Conservation (phyloP, 1,140 invertebrate genomes). For the Palaemon carinicauda region DNA sequence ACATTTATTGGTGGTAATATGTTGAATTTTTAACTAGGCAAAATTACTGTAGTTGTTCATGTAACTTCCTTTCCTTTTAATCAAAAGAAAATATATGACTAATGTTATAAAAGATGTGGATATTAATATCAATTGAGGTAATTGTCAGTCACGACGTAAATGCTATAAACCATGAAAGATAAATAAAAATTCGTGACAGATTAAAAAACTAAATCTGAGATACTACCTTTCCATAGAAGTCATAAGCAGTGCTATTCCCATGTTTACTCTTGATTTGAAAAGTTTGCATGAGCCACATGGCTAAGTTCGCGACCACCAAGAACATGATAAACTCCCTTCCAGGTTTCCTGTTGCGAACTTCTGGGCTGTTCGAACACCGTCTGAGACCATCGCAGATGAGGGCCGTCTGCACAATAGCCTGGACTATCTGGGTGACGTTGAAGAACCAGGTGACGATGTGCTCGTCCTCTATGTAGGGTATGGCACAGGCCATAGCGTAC, state of each 20-base stretch:
- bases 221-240: constrained; percentile 73
- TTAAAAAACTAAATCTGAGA: not conserved
- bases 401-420: constrained; percentile 77
- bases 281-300: constrained; percentile 81
- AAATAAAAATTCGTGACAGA: too few relatives aligned
- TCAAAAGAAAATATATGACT: too few relatives aligned
- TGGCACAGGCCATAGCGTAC: constrained; percentile 73
- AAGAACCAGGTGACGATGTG: constrained; percentile 67
- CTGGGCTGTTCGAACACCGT: constrained; percentile 74
- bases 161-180: too few relatives aligned
- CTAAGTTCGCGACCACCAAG: constrained; percentile 80
- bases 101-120: too few relatives aligned
- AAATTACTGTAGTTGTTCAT: too few relatives aligned
- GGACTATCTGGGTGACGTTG: constrained; percentile 69
- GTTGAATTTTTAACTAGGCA: too few relatives aligned
- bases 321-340: constrained; percentile 81
- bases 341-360: constrained; percentile 75
- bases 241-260: constrained; percentile 70
- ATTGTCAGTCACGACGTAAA: too few relatives aligned
- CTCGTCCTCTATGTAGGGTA: constrained; percentile 70
- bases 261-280: constrained; percentile 80
- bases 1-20: too few relatives aligned
- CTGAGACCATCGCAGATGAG: constrained; percentile 80
- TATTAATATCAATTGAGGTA: too few relatives aligned
- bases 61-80: too few relatives aligned